These are phyloP conservation scores for Gambusia holbrooki DNA, from an alignment of 2,113 vertebrate genomes.

Conservation along the genomic window DNA sequence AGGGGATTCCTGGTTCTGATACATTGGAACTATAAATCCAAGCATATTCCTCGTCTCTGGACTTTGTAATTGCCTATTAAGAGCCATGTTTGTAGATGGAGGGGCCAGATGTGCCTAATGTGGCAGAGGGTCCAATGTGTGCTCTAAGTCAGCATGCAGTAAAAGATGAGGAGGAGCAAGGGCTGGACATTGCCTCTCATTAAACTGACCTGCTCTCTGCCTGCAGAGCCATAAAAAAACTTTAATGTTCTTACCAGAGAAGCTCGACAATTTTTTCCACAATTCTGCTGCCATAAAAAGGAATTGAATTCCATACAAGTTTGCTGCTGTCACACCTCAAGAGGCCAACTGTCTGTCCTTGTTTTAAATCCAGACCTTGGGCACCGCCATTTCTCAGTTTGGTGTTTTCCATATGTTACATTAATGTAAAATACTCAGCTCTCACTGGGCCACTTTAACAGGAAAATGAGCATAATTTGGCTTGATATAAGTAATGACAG, in stretches of 20 bases:
- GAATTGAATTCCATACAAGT: constrained; percentile 70
- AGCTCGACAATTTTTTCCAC: constrained; percentile 65
- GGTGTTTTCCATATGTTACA: constrained; percentile 69
- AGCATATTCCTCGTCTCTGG: constrained; percentile 59
- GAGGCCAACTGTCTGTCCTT: constrained; percentile 72
- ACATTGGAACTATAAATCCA: constrained; percentile 70
- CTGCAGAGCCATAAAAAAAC: constrained; percentile 61
- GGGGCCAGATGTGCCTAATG: constrained; percentile 74
- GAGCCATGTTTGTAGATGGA: constrained; percentile 68
- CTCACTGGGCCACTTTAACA: constrained; percentile 63
- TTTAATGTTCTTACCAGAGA: constrained; percentile 79
- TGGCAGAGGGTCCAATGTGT: constrained; percentile 56
- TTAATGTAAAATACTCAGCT: constrained; percentile 66
- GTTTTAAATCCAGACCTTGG: constrained; percentile 68
- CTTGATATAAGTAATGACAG: constrained; percentile 67
- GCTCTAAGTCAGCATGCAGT: constrained; percentile 50
- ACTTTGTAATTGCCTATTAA: constrained; percentile 76
- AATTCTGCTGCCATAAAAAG: constrained; percentile 63
- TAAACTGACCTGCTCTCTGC: constrained; percentile 67
- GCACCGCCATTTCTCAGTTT: constrained; percentile 59
- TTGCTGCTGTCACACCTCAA: constrained; percentile 60
- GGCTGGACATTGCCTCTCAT: constrained; percentile 72
- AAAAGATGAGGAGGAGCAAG: constrained; percentile 57
- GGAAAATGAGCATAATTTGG: constrained; percentile 57
- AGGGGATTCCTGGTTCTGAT: constrained; percentile 67